Conservation (phyloP, 2,888 invertebrate genomes). For the Troglohyphantes excavatus region DNA sequence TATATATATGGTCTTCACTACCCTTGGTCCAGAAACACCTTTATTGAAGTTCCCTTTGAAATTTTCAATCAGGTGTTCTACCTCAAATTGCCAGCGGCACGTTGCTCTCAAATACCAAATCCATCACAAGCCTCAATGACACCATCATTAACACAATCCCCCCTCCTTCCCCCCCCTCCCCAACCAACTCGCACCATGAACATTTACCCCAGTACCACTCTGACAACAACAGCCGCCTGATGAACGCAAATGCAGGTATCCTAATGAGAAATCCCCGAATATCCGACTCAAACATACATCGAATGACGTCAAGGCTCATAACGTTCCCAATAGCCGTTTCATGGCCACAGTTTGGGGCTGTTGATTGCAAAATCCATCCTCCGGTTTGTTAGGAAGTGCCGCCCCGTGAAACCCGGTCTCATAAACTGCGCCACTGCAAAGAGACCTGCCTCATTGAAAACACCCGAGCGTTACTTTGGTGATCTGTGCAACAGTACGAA, state of each 20-base stretch:
- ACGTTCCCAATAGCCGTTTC: slow-evolving; percentile 1
- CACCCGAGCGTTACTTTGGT: slow-evolving; percentile 52
- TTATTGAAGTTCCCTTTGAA: too few species aligned
- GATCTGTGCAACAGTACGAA: slow-evolving; percentile 8
- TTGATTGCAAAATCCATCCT: slow-evolving; percentile 57
- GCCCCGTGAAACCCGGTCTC: slow-evolving; percentile 39
- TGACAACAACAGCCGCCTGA: slow-evolving; percentile 27
- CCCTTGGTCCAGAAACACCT: too few species aligned
- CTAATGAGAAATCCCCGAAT: slow-evolving; percentile 61
- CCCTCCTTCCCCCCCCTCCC: too few species aligned
- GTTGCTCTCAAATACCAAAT: not conserved
- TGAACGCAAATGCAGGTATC: slow-evolving; percentile 28
- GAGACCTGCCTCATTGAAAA: not conserved
- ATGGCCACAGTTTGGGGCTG: not conserved
- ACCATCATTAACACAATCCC: not conserved
- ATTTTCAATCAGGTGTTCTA: too few species aligned
- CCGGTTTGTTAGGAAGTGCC: slow-evolving; percentile 33
- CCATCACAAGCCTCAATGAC: slow-evolving; percentile 20
- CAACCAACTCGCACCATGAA: not conserved
- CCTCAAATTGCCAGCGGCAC: not conserved
- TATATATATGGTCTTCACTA: too few species aligned
- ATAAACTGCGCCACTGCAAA: slow-evolving; percentile 42
- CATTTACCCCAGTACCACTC: slow-evolving; percentile 13
- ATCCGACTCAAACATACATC: not conserved
- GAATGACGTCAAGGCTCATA: slow-evolving; percentile 43